These are phyloP conservation scores for Phragmatobia fuliginosa DNA, from an alignment of 2,888 invertebrate species.

Conservation along the genomic window DNA sequence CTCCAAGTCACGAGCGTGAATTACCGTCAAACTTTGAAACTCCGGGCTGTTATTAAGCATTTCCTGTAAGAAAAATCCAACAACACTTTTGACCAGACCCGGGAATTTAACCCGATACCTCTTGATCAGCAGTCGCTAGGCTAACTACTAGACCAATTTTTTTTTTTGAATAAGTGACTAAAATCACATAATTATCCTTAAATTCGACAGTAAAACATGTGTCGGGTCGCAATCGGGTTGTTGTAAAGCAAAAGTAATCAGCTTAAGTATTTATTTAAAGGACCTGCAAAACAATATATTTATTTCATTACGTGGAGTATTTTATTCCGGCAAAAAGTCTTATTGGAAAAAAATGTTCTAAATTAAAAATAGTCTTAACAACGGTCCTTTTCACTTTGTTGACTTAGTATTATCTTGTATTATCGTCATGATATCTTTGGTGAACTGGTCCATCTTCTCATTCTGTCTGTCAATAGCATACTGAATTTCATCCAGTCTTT, in stretches of 20 bases:
- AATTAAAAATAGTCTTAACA: not conserved
- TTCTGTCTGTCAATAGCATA: conserved; percentile 27
- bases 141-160: too few species aligned
- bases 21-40: too few species aligned
- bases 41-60: too few species aligned
- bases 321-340: not conserved
- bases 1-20: too few species aligned
- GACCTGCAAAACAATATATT: not conserved
- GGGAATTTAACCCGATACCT: too few species aligned
- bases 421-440: not conserved
- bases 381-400: not conserved
- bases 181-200: too few species aligned
- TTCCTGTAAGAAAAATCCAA: too few species aligned
- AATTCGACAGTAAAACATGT: not conserved
- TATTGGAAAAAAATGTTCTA: not conserved
- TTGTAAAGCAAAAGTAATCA: not conserved
- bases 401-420: not conserved
- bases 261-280: not conserved
- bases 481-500: conserved; percentile 46
- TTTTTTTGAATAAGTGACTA: too few species aligned
- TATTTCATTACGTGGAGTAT: not conserved
- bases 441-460: conserved; percentile 1
- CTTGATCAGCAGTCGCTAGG: too few species aligned
- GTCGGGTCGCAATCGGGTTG: not conserved
- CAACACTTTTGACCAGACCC: too few species aligned